Conservation (phyloP, 2,888 invertebrate genomes). For the Spisula solida region DNA sequence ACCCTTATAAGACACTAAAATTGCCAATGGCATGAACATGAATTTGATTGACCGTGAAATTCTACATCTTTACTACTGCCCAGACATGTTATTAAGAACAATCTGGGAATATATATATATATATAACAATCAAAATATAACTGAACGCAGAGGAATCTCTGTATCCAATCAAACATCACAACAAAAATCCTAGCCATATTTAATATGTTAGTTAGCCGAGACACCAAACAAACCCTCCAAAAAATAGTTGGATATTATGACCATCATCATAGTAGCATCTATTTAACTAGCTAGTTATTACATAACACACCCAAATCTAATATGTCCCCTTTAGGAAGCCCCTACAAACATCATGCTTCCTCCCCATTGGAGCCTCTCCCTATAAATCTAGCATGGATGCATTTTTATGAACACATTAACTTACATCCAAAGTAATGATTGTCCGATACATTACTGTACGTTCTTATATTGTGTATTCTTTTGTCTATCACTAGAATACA, state of each 20-base stretch:
- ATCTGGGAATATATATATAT: too few relatives aligned
- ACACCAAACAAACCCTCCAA: neutral
- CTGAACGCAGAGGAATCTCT: too few relatives aligned
- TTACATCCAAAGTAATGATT: slow-evolving; percentile 41
- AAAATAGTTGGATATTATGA: neutral
- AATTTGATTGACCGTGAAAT: neutral
- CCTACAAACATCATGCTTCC: neutral
- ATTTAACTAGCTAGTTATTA: slow-evolving; percentile 4
- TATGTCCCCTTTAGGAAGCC: neutral
- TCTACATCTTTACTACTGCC: neutral
- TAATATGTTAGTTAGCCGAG: neutral
- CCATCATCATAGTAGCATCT: neutral
- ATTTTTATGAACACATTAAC: neutral
- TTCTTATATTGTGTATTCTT: slow-evolving; percentile 43
- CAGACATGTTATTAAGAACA: neutral
- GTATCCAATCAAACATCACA: too few relatives aligned
- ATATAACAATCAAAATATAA: too few relatives aligned
- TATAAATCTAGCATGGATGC: neutral
- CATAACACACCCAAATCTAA: slow-evolving; percentile 11
- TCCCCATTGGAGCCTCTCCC: slow-evolving; percentile 8
- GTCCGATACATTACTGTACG: slow-evolving; percentile 36
- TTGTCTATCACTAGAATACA: slow-evolving; percentile 52
- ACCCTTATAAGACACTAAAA: too few relatives aligned
- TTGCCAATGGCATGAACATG: neutral
- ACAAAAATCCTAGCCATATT: neutral